Evolutionary conservation across 1,140 invertebrate genomes (phyloP).

Genomic region (Chironomus striatipennis): DNA sequence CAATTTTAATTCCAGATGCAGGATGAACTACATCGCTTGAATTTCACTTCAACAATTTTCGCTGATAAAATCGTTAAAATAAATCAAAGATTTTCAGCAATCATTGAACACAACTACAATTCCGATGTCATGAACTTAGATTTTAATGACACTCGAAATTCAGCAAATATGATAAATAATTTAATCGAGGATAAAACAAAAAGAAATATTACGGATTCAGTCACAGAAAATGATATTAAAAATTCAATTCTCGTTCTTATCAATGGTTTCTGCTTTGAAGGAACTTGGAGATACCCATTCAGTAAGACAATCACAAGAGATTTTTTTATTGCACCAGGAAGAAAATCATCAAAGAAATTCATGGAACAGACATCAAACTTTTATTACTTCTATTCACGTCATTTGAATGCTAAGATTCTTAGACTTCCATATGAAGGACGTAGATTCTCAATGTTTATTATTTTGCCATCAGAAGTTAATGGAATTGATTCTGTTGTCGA

Average conservation of each 20-base stretch:
- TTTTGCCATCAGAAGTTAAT: conserved; percentile 54
- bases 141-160: conserved; percentile 46
- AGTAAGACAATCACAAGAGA: conserved; percentile 43
- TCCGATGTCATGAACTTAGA: conserved; percentile 55
- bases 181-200: conserved; percentile 64
- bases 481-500: conserved; percentile 51
- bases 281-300: conserved; percentile 59
- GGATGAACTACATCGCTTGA: conserved; percentile 46
- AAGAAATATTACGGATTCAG: conserved; percentile 57
- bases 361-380: conserved; percentile 59
- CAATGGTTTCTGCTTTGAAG: conserved; percentile 76
- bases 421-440: conserved; percentile 67
- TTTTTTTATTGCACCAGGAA: conserved; percentile 47
- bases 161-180: conserved; percentile 53
- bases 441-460: conserved; percentile 60
- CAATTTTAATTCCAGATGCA: conserved; percentile 36
- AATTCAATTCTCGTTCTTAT: conserved; percentile 59
- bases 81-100: conserved; percentile 49
- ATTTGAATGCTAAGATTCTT: conserved; percentile 63
- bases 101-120: conserved; percentile 42
- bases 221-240: conserved; percentile 47
- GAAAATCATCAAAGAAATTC: conserved; percentile 46
- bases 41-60: conserved; percentile 58
- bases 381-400: conserved; percentile 51
- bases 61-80: conserved; percentile 47